Evolutionary conservation across 2,888 invertebrate species (phyloP), one percentile per base, ranked within the genome.

Genomic region (Drosophila recens): DNA sequence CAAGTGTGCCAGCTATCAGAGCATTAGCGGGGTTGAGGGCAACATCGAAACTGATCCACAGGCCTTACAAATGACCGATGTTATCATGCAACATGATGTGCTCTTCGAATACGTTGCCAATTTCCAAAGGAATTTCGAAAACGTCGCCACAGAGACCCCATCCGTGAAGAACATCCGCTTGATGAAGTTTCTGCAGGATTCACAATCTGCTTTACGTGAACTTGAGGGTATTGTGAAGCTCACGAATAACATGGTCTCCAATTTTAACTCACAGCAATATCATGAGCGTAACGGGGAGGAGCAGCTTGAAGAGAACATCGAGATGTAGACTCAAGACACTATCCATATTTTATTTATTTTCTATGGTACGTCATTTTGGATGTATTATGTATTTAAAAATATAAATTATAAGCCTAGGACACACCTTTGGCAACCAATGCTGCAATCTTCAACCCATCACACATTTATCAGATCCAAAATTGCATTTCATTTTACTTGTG

Each of bases 131-230:
- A 96, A 96, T 91, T 95, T 95, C 89, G 93, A 94, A 88, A 95
- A 94, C 80, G 94, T 98, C 67, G 94, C 97, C 94, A 94, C 87
- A 94, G 95, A 93, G 96, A 15, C 49, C 0, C 0, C 23, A 0
- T 11, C 11, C 0, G 27, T 34, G 0, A 36, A 54, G 15, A 52
- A 42, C 3, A 3, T 97, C n/a, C 95, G 97, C 84, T 96, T 97
- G 92, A 97, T 98, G 34, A 98, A 98, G 92, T 98, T 98, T 93
- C 97, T 99, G 93, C 97, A 97, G 93, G 98, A 98, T 94, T 97
- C 96, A 58, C 98, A 98, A 94, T 97, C 97, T 87, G 95, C 96
- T 90, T 94, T 98, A 82, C 94, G 95, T 89, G 96, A 97, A 92
- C 95, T 97, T 90, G 93, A 96, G 64, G 94, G 95, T 17, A 94